Percentiles rank a stretch among this genome's conserved stretches.
These are phyloP conservation scores for Strigamia transsilvanica DNA, from an alignment of 2,888 invertebrate genomes.

Conservation along the genomic window DNA sequence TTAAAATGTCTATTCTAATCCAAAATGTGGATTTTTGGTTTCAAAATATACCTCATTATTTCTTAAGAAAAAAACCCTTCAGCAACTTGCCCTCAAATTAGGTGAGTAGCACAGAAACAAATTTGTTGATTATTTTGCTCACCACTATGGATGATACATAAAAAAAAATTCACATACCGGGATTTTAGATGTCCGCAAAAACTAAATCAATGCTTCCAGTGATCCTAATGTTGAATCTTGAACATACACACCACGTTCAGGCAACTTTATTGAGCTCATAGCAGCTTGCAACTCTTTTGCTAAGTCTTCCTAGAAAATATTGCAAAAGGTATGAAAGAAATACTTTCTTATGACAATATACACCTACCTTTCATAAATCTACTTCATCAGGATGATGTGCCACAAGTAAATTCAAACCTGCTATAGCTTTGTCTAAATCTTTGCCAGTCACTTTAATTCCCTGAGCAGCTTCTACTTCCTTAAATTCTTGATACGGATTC, in stretches of 20 bases:
- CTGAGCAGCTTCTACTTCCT: slow-evolving; percentile 94
- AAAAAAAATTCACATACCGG: too few species aligned
- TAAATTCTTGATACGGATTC: slow-evolving; percentile 84
- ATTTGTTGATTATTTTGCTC: too few species aligned
- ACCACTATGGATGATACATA: too few species aligned
- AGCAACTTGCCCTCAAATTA: too few species aligned
- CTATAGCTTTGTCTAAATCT: slow-evolving; percentile 96
- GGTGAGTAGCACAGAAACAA: too few species aligned
- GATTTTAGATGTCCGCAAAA: slow-evolving; percentile 70
- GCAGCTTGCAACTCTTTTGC: slow-evolving; percentile 86
- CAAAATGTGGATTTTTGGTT: too few species aligned
- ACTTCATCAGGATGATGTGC: slow-evolving; percentile 94
- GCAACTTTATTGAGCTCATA: slow-evolving; percentile 88
- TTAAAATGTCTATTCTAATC: too few species aligned
- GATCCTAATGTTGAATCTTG: slow-evolving; percentile 99
- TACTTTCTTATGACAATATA: background rate
- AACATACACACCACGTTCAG: slow-evolving; percentile 96
- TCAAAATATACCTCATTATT: too few species aligned
- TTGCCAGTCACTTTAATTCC: slow-evolving; percentile 99
- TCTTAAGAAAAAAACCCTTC: too few species aligned
- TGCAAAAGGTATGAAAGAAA: slow-evolving; percentile 9
- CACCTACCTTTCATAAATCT: slow-evolving; percentile 73
- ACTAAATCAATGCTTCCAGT: slow-evolving; percentile 93
- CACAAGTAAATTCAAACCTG: slow-evolving; percentile 89
- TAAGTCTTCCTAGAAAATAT: slow-evolving; percentile 75